A percentile compares a stretch with the other conserved stretches of the same genome.
Evolutionary conservation across 1,140 invertebrate species (phyloP).

Genomic region (Drosophila melanogaster): DNA sequence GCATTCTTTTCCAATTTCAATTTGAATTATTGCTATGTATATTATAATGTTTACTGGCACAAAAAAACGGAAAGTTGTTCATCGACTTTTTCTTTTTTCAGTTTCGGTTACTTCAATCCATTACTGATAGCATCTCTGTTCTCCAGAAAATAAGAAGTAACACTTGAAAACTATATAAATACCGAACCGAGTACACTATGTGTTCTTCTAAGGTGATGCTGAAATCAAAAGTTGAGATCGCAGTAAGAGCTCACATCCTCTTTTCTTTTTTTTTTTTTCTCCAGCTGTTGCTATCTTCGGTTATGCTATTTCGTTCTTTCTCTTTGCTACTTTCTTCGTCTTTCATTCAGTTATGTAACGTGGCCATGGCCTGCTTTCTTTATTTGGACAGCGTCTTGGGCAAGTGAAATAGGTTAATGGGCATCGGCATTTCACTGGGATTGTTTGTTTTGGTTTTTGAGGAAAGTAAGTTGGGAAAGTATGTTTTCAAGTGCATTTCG

Average conservation of each 20-base stretch:
- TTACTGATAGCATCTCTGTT: slow-evolving; percentile 2
- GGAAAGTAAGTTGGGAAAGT: neutral
- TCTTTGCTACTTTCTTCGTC: slow-evolving; percentile 65
- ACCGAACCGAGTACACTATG: slow-evolving; percentile 18
- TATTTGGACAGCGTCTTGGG: slow-evolving; percentile 52
- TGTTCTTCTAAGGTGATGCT: slow-evolving; percentile 54
- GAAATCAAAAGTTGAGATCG: slow-evolving; percentile 71
- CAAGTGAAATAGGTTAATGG: slow-evolving; percentile 76
- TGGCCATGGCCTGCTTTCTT: slow-evolving; percentile 69
- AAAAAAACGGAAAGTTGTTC: slow-evolving; percentile 60
- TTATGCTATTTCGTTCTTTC: slow-evolving; percentile 32
- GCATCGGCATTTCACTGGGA: slow-evolving; percentile 26
- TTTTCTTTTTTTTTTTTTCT: slow-evolving; percentile 12
- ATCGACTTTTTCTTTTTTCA: slow-evolving; percentile 34
- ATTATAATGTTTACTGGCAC: slow-evolving; percentile 14
- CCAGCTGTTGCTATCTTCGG: slow-evolving; percentile 11
- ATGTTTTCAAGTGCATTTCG: slow-evolving; percentile 39
- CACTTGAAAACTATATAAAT: slow-evolving; percentile 23
- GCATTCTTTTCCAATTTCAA: slow-evolving; percentile 23
- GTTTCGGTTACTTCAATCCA: slow-evolving; percentile 28
- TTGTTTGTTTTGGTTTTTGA: slow-evolving; percentile 26
- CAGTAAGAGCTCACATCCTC: slow-evolving; percentile 24
- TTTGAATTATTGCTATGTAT: slow-evolving; percentile 9
- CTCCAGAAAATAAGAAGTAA: slow-evolving; percentile 9
- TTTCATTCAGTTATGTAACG: slow-evolving; percentile 49